Evolutionary conservation across 2,888 invertebrate species (phyloP), one percentile per base, ranked within the genome.

Genomic region (Caenorhabditis japonica): DNA sequence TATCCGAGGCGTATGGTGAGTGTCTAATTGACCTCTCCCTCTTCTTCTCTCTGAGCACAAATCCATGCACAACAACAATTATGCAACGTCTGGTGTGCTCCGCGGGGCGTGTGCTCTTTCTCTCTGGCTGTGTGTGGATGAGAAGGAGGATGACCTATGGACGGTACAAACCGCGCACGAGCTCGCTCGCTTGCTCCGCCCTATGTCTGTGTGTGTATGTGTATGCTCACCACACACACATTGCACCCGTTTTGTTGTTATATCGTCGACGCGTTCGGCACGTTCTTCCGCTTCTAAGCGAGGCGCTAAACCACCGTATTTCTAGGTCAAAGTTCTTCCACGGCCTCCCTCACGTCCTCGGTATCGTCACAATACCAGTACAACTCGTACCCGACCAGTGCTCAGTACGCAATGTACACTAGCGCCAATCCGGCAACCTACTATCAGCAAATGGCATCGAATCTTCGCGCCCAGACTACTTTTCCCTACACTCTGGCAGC

Each of bases 341-440:
- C 70, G 2, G 55, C 70, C 8, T 46, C 55, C 3, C 43, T 58
- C 1, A 64, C 55, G 0, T 47, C 64, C 3, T 51, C 66, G 5
- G 43, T 58, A 2, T 30, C 49, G 12, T 43, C 66, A 5, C 66
- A 49, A 39, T 75, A 75, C 49, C 60, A 77, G 36, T 53, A 64
- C 46, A 53, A 55, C 10, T 49, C 70, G 4, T 77, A 72, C 30
- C 49, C 68, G 27, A 62, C 58, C 13, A 61, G 62, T 21, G 49
- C 66, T 15, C 68, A 68, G 10, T 79, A 79, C 60, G 62, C 68
- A 10, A 76, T 76, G 74, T 79, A 79, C 39, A 55, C 71, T 12
- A 53, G 34, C 15, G 38, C 64, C 1, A 75, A 59, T 25, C 76
- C 76, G 10, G 60, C 77, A 1, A 49, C 38, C 27, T 79, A 79